Conservation (phyloP, 2,113 vertebrate species). For the Corvus hawaiiensis region DNA sequence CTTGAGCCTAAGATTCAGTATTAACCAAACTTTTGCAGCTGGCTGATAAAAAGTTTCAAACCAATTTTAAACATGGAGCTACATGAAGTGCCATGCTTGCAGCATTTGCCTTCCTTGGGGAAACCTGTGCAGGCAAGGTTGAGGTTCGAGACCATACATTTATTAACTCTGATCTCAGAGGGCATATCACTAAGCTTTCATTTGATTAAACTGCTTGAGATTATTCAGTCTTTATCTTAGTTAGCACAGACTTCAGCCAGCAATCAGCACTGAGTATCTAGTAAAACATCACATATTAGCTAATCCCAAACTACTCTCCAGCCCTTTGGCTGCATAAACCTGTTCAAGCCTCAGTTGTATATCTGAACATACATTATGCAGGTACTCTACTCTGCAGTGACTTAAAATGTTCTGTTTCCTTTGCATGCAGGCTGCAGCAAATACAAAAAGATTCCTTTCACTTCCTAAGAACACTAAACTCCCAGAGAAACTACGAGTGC, state of each 20-base stretch:
- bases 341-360: background rate
- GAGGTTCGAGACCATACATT: background rate
- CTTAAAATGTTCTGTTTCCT: background rate
- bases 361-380: background rate
- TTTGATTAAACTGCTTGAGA: background rate
- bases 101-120: background rate
- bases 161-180: background rate
- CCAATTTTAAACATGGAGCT: background rate
- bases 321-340: background rate
- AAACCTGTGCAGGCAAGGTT: background rate
- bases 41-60: background rate
- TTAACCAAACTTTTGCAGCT: background rate
- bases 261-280: background rate
- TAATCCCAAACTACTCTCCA: slow-evolving; percentile 8
- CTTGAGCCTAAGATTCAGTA: background rate
- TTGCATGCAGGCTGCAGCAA: slow-evolving; percentile 64
- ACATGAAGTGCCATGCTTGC: background rate
- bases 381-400: background rate
- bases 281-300: slow-evolving; percentile 30
- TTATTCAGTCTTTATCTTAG: background rate
- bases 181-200: background rate
- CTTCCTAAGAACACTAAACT: slow-evolving; percentile 81
- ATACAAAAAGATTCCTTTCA: slow-evolving; percentile 75
- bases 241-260: background rate
- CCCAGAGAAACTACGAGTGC: slow-evolving; percentile 73